Evolutionary conservation across 2,797 vertebrate genomes (phyloP).

Genomic region (Eulemur albifrons): DNA sequence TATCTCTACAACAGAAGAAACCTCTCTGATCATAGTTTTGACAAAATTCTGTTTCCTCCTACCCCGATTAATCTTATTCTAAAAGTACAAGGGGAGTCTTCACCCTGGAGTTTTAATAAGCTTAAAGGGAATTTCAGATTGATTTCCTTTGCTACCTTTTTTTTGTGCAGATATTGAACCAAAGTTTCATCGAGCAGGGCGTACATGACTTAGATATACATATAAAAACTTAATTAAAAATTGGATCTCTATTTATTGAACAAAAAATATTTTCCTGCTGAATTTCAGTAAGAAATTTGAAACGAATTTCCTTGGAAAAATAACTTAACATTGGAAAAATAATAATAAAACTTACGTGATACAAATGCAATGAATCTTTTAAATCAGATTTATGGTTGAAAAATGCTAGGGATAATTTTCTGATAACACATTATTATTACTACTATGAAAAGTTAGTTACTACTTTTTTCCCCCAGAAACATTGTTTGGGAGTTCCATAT

Average conservation of each 20-base stretch:
- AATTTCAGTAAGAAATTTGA: constrained; percentile 21
- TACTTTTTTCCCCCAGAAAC: background rate
- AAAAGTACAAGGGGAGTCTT: background rate
- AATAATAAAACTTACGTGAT: background rate
- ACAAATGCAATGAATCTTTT: background rate
- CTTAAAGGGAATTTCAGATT: background rate
- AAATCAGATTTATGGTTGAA: background rate
- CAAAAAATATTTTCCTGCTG: background rate
- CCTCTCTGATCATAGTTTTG: background rate
- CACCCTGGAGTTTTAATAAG: background rate
- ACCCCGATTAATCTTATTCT: background rate
- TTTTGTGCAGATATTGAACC: background rate
- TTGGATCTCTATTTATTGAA: background rate
- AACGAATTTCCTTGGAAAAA: background rate
- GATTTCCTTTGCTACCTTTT: background rate
- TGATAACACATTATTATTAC: background rate
- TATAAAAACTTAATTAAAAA: background rate
- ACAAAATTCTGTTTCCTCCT: background rate
- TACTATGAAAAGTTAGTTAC: background rate
- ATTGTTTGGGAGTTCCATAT: background rate
- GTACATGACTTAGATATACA: background rate
- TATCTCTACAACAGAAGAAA: background rate
- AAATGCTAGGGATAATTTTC: background rate
- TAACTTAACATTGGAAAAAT: background rate
- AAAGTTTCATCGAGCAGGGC: background rate